Percentiles rank a stretch among this genome's conserved stretches.
These are phyloP conservation scores for Formica exsecta DNA, from an alignment of 1,140 invertebrate species.

Conservation along the genomic window DNA sequence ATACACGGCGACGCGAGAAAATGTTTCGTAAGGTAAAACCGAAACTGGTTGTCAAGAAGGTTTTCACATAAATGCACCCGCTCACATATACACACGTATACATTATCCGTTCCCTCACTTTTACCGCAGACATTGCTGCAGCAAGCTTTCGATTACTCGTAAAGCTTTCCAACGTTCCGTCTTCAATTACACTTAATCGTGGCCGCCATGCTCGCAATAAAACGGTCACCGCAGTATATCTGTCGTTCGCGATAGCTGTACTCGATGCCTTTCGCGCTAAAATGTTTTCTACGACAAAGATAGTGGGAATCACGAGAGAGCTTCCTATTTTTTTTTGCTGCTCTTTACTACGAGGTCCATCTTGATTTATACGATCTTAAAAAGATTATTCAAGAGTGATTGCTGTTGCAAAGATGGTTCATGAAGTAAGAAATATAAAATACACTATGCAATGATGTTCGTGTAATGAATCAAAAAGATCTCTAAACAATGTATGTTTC, in stretches of 20 bases:
- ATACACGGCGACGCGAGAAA: background rate
- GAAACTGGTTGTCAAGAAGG: background rate
- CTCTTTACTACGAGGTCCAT: background rate
- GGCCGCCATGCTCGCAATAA: slow-evolving; percentile 41
- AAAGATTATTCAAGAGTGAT: slow-evolving; percentile 26
- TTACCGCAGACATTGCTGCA: slow-evolving; percentile 6
- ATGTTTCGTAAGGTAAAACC: slow-evolving; percentile 1
- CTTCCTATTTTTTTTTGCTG: background rate
- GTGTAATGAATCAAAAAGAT: background rate
- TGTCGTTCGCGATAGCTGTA: slow-evolving; percentile 36
- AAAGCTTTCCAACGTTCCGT: slow-evolving; percentile 53
- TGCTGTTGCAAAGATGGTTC: background rate
- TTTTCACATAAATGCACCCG: background rate
- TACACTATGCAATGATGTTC: background rate
- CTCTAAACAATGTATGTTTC: background rate
- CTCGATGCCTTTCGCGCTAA: slow-evolving; percentile 9
- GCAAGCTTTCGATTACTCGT: slow-evolving; percentile 49
- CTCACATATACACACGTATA: background rate
- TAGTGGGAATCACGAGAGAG: slow-evolving; percentile 4
- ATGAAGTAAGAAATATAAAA: background rate
- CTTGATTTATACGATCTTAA: background rate
- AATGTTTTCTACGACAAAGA: slow-evolving; percentile 33
- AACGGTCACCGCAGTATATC: slow-evolving; percentile 54
- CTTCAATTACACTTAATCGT: slow-evolving; percentile 65
- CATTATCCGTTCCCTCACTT: slow-evolving; percentile 32